Evolutionary conservation across 2,113 vertebrate genomes (phyloP).

Genomic region (Silurus glanis): DNA sequence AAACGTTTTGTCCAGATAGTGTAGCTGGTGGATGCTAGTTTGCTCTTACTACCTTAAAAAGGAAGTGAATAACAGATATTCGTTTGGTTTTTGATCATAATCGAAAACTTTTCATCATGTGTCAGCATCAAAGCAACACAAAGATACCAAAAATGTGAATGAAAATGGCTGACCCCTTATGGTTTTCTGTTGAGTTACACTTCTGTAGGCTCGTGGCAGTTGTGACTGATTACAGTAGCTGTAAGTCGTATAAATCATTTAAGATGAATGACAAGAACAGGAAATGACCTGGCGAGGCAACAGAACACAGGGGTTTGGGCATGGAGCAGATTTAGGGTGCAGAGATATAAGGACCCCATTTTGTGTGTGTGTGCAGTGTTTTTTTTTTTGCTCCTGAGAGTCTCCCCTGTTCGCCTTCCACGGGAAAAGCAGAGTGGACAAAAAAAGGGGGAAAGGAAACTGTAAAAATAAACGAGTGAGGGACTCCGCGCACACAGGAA

Average conservation of each 20-base stretch:
- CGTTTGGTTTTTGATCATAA: neutral
- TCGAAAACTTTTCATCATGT: neutral
- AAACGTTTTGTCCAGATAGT: neutral
- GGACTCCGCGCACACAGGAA: conserved; percentile 72
- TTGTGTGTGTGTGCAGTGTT: conserved; percentile 61
- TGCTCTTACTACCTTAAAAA: neutral
- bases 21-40: neutral
- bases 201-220: conserved; percentile 14
- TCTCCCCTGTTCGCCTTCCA: conserved; percentile 67
- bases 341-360: conserved; percentile 78
- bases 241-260: conserved; percentile 67
- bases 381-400: conserved; percentile 61
- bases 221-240: conserved; percentile 28
- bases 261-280: conserved; percentile 74
- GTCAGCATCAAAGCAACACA: neutral
- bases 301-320: conserved; percentile 73
- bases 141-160: neutral
- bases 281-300: conserved; percentile 76
- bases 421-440: conserved; percentile 66
- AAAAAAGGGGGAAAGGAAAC: conserved; percentile 72
- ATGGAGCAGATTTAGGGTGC: conserved; percentile 62
- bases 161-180: neutral
- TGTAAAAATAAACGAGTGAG: conserved; percentile 79
- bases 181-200: neutral
- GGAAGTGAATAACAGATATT: neutral